phyloP scores from a whole-genome alignment of 2,888 invertebrate species.

The Drosophila maculinotata region DNA sequence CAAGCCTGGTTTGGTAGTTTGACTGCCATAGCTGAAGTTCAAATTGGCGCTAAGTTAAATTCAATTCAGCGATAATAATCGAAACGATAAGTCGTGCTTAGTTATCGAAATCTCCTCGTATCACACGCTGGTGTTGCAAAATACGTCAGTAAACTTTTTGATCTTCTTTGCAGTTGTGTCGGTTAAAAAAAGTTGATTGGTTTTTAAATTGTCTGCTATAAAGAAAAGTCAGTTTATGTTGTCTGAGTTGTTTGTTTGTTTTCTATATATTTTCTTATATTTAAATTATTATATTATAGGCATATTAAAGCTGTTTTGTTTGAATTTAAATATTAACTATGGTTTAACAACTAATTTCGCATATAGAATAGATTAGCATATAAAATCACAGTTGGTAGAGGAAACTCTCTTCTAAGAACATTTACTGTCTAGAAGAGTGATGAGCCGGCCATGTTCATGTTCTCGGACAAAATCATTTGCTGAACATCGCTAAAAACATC shows the following conservation, averaged over 20 bases:
- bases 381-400: slow-evolving; percentile 57
- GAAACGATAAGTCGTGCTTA: slow-evolving; percentile 7
- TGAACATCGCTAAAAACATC: slow-evolving; percentile 91
- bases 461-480: slow-evolving; percentile 87
- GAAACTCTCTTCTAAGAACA: slow-evolving; percentile 30
- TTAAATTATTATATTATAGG: slow-evolving; percentile 7
- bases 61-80: slow-evolving; percentile 22
- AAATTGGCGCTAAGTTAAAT: slow-evolving; percentile 9
- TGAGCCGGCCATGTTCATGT: slow-evolving; percentile 85
- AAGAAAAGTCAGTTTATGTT: neutral
- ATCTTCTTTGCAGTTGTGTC: slow-evolving; percentile 29
- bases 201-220: neutral
- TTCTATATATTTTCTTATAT: slow-evolving; percentile 36
- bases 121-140: neutral
- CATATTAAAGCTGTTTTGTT: slow-evolving; percentile 20
- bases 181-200: slow-evolving; percentile 1
- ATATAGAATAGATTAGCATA: slow-evolving; percentile 33
- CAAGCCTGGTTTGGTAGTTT: slow-evolving; percentile 15
- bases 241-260: slow-evolving; percentile 21
- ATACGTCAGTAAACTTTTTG: neutral
- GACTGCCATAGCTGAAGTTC: slow-evolving; percentile 4
- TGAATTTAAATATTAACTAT: slow-evolving; percentile 4
- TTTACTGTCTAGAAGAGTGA: slow-evolving; percentile 75
- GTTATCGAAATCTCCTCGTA: slow-evolving; percentile 18
- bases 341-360: slow-evolving; percentile 31